phyloP scores from a whole-genome alignment of 2,113 vertebrate genomes.

The Phasianus colchicus region DNA sequence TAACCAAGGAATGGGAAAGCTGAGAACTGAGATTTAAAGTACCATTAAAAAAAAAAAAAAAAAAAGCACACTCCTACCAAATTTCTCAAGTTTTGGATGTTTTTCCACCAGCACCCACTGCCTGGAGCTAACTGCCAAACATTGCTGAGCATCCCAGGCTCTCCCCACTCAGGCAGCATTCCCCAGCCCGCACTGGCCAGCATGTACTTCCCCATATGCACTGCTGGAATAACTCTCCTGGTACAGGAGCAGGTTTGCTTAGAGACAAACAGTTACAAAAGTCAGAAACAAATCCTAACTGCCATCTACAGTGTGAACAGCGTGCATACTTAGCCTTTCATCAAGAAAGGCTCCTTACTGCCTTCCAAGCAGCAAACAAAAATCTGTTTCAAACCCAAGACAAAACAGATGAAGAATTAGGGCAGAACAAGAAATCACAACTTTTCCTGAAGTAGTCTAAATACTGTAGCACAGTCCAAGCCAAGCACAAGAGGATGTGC shows the following conservation, averaged over 20 bases:
- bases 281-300: neutral
- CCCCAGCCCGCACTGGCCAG: neutral
- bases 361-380: neutral
- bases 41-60: neutral
- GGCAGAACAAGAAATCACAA: neutral
- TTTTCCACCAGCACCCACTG: fast-evolving
- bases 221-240: neutral
- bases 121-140: neutral
- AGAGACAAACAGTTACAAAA: neutral
- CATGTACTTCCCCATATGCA: neutral
- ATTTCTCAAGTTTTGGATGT: neutral
- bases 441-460: neutral
- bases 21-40: neutral
- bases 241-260: neutral
- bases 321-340: neutral
- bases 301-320: neutral
- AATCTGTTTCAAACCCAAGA: neutral
- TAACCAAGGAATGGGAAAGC: neutral
- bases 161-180: neutral
- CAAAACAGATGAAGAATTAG: fast-evolving
- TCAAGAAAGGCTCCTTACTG: neutral
- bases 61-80: neutral
- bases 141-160: neutral
- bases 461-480: neutral
- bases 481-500: neutral